A percentile compares a stretch with the other conserved stretches of the same genome.
Evolutionary conservation across 2,797 vertebrate species (phyloP).

Genomic region (Hippocampus kuda): DNA sequence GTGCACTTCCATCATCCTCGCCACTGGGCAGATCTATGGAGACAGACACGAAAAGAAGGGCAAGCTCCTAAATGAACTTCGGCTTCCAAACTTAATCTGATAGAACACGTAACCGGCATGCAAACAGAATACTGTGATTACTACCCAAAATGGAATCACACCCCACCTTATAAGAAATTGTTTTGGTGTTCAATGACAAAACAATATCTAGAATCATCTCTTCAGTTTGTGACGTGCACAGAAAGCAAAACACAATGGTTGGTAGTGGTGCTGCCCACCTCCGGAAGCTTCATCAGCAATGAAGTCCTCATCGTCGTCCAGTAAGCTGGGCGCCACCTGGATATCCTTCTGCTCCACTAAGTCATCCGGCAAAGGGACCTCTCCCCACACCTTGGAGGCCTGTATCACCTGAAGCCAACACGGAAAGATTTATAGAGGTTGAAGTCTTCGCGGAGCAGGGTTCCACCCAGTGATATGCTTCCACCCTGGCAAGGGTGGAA

Average conservation of each 20-base stretch:
- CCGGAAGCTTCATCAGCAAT: conserved; percentile 65
- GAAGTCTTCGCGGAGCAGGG: conserved; percentile 32
- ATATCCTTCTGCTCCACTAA: conserved; percentile 52
- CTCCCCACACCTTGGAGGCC: conserved; percentile 72
- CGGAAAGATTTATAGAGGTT: conserved; percentile 44
- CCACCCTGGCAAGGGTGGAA: conserved; percentile 30
- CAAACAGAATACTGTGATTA: neutral
- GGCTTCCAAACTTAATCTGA: too few relatives aligned
- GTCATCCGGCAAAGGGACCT: conserved; percentile 67
- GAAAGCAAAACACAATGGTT: conserved; percentile 24
- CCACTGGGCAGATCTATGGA: conserved; percentile 62
- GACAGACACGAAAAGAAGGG: conserved; percentile 12
- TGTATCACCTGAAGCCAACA: conserved; percentile 61
- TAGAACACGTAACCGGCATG: neutral
- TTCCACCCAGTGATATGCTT: conserved; percentile 34
- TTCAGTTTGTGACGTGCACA: neutral
- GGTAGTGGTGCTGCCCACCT: conserved; percentile 52
- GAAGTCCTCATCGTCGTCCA: conserved; percentile 72
- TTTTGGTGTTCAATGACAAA: too few relatives aligned
- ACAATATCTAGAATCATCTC: too few relatives aligned
- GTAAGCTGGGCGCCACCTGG: conserved; percentile 41
- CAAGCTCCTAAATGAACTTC: too few relatives aligned
- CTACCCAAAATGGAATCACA: neutral
- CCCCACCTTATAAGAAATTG: too few relatives aligned
- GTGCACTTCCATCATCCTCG: conserved; percentile 69